Evolutionary conservation across 1,140 invertebrate species (phyloP).

Genomic region (Teleopsis dalmanni): DNA sequence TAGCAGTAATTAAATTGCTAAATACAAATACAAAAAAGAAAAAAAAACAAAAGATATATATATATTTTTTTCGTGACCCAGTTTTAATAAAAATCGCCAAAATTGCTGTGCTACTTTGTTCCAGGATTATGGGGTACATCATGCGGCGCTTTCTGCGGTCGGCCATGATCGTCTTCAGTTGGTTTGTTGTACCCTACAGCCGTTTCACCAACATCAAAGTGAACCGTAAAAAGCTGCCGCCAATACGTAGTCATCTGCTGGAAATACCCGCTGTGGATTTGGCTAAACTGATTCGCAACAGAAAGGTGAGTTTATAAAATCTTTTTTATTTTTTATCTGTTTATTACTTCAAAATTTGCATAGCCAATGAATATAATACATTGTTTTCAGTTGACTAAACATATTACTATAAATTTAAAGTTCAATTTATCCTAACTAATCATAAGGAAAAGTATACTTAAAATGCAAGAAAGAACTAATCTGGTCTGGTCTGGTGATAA

Average conservation of each 20-base stretch:
- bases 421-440: too few species aligned
- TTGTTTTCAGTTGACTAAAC: too few species aligned
- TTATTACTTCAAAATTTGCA: too few species aligned
- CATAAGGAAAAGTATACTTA: too few species aligned
- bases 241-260: conserved; percentile 52
- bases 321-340: background rate
- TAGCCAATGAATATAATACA: too few species aligned
- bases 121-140: conserved; percentile 44
- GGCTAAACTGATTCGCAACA: conserved; percentile 52
- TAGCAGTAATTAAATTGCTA: background rate
- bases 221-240: conserved; percentile 51
- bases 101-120: conserved; percentile 45
- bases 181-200: conserved; percentile 44
- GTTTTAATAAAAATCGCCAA: conserved; percentile 28
- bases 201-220: conserved; percentile 55
- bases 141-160: conserved; percentile 43
- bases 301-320: conserved; percentile 48
- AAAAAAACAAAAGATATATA: background rate
- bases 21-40: background rate
- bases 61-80: background rate
- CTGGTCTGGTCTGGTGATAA: too few species aligned
- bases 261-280: conserved; percentile 54
- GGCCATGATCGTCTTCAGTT: conserved; percentile 45
- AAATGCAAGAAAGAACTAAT: too few species aligned
- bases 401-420: too few species aligned